These are phyloP conservation scores for Isichthys henryi DNA, from an alignment of 2,113 vertebrate genomes.

Conservation along the genomic window DNA sequence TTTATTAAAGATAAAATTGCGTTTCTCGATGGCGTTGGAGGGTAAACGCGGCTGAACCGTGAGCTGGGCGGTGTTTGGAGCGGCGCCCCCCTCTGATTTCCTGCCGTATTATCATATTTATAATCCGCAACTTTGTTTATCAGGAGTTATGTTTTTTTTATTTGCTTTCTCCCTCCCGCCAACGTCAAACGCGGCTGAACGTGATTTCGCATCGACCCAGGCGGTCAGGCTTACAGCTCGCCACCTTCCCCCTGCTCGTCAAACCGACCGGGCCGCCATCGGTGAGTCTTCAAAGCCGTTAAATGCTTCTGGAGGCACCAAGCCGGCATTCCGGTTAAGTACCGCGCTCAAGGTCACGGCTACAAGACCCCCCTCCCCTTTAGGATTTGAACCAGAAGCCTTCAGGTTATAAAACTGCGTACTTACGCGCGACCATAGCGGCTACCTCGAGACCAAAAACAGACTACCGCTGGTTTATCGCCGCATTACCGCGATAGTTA, in stretches of 20 bases:
- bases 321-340: neutral
- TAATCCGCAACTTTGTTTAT: slow-evolving; percentile 15
- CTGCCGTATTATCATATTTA: slow-evolving; percentile 8
- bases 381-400: neutral
- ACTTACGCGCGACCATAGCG: neutral
- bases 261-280: neutral
- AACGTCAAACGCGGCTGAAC: neutral
- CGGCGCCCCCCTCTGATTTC: slow-evolving; percentile 6
- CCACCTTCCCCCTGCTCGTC: neutral
- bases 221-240: neutral
- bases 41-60: slow-evolving; percentile 26
- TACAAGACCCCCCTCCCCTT: neutral
- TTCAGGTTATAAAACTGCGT: neutral
- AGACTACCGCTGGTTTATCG: neutral
- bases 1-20: slow-evolving; percentile 30
- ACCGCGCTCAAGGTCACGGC: neutral
- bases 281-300: neutral
- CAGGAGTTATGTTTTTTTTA: neutral
- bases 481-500: neutral
- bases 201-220: neutral
- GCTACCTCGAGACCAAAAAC: neutral
- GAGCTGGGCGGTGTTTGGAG: neutral
- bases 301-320: neutral
- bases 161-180: neutral
- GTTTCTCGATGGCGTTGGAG: slow-evolving; percentile 1